Conservation (phyloP, 2,113 vertebrate genomes). For the Narcine bancroftii region DNA sequence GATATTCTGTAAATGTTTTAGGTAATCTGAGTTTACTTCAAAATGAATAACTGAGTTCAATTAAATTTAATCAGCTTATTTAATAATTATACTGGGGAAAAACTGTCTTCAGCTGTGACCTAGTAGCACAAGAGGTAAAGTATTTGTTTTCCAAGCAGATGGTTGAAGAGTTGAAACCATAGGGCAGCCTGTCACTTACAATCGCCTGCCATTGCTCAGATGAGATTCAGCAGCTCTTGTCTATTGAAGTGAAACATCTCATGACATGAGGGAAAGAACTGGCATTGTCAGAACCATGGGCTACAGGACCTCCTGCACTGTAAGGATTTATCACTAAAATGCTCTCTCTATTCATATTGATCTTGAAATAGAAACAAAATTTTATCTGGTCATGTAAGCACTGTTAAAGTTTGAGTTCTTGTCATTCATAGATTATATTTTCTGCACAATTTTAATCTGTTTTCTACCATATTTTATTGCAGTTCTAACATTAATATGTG, state of each 20-base stretch:
- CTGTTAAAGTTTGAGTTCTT: neutral
- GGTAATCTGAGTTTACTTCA: neutral
- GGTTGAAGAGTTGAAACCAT: conserved; percentile 30
- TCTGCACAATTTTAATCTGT: neutral
- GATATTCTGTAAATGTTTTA: conserved; percentile 6
- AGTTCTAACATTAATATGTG: neutral
- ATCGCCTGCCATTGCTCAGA: conserved; percentile 9
- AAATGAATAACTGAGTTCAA: neutral
- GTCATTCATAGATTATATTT: neutral
- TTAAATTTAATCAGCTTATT: conserved; percentile 26
- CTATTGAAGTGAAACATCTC: conserved; percentile 24
- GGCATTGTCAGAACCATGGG: neutral
- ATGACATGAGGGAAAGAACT: conserved; percentile 24
- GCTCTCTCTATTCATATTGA: neutral
- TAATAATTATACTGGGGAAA: conserved; percentile 15
- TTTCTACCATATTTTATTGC: neutral
- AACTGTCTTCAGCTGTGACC: conserved; percentile 12
- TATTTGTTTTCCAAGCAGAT: conserved; percentile 19
- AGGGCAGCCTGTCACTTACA: conserved; percentile 32
- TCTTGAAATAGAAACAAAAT: neutral
- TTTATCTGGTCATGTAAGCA: neutral
- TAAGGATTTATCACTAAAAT: neutral
- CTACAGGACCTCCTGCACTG: neutral
- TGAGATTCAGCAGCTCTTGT: conserved; percentile 25
- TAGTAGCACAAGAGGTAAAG: conserved; percentile 30